Conservation (phyloP, 2,113 vertebrate species). For the Oncorhynchus mykiss region DNA sequence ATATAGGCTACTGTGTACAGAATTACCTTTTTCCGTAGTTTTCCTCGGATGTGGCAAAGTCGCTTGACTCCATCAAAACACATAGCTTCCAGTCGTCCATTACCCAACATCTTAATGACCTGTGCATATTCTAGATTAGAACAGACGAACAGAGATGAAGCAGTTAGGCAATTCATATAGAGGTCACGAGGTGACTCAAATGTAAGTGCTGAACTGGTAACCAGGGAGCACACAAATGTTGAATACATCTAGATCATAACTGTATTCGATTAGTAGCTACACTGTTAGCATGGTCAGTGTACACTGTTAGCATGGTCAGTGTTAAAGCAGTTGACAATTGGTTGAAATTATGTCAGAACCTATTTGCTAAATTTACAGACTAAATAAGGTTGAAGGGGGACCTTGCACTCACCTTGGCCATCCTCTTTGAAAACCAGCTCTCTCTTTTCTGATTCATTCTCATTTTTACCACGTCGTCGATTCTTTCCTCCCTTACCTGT, state of each 20-base stretch:
- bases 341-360: too few relatives aligned
- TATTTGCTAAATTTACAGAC: too few relatives aligned
- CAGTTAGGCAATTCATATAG: not conserved
- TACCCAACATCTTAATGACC: conserved; percentile 99
- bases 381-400: not conserved
- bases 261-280: too few relatives aligned
- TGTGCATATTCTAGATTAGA: conserved; percentile 89
- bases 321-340: too few relatives aligned
- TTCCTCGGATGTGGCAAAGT: conserved; percentile 98
- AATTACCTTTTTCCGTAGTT: conserved; percentile 96
- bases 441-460: conserved; percentile 98
- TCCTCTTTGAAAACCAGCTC: conserved; percentile 99
- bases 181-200: too few relatives aligned
- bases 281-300: too few relatives aligned
- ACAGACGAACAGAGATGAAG: not conserved
- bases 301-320: too few relatives aligned
- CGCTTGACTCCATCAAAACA: conserved; percentile 98
- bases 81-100: conserved; percentile 95
- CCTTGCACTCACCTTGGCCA: conserved; percentile 70
- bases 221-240: too few relatives aligned
- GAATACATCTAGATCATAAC: too few relatives aligned
- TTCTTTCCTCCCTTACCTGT: conserved; percentile 99
- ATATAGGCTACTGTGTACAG: conserved; percentile 5
- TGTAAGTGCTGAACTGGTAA: too few relatives aligned
- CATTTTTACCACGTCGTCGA: conserved; percentile 98